A percentile compares a stretch with the other conserved stretches of the same genome.
These are phyloP conservation scores for Apamea crenata DNA, from an alignment of 2,888 invertebrate species.

Conservation along the genomic window DNA sequence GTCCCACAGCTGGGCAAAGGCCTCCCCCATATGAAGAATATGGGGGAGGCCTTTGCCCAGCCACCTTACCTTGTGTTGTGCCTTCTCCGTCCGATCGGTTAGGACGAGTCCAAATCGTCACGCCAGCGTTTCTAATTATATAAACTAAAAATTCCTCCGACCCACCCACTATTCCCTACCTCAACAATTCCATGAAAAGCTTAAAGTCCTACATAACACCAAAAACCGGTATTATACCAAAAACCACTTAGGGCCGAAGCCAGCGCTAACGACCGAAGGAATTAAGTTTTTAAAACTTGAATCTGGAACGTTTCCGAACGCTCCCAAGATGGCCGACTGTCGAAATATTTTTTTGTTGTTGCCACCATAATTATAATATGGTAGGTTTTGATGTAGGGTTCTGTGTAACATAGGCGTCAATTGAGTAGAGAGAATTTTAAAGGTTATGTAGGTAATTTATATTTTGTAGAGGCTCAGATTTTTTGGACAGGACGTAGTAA, in stretches of 20 bases:
- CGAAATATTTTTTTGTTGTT: slow-evolving; percentile 66
- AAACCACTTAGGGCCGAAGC: slow-evolving; percentile 56
- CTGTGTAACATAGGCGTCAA: slow-evolving; percentile 25
- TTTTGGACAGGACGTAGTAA: no score
- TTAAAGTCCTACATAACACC: slow-evolving; percentile 35
- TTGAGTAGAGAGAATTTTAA: slow-evolving; percentile 4
- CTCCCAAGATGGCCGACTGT: slow-evolving; percentile 71
- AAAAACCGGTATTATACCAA: slow-evolving; percentile 41
- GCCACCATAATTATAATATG: slow-evolving; percentile 68
- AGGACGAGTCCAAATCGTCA: no score
- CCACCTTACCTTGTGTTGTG: no score
- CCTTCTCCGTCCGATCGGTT: no score
- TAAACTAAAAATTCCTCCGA: neutral
- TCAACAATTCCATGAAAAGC: slow-evolving; percentile 40
- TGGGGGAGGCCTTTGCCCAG: no score
- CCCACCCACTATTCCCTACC: slow-evolving; percentile 10
- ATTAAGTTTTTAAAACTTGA: slow-evolving; percentile 82
- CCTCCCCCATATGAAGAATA: no score
- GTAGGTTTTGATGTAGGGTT: slow-evolving; percentile 52
- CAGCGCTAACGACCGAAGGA: slow-evolving; percentile 75
- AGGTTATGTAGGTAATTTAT: neutral
- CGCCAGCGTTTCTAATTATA: no score
- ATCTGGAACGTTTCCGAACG: slow-evolving; percentile 65
- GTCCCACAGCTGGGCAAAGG: no score
- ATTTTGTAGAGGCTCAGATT: neutral